Conservation (phyloP, 1,140 invertebrate genomes). For the Drosophila mayri region DNA sequence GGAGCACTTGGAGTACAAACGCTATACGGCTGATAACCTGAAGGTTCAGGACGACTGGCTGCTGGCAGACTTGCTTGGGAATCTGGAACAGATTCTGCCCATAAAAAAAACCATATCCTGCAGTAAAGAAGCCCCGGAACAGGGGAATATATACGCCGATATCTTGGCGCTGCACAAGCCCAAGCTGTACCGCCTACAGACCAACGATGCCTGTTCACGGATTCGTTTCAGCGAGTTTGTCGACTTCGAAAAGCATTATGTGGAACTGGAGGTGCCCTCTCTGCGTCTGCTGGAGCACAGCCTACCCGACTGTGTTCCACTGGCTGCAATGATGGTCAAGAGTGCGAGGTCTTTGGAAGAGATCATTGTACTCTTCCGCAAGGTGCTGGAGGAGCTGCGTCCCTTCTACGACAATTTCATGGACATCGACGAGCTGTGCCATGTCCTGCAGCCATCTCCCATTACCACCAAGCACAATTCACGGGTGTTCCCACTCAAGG, state of each 20-base stretch:
- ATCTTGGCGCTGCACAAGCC: slow-evolving; percentile 59
- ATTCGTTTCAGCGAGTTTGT: slow-evolving; percentile 63
- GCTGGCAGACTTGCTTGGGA: slow-evolving; percentile 46
- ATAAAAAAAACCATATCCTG: background rate
- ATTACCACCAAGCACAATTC: slow-evolving; percentile 70
- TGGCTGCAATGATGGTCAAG: slow-evolving; percentile 51
- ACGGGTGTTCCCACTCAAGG: slow-evolving; percentile 69
- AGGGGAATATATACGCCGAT: slow-evolving; percentile 60
- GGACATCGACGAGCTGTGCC: slow-evolving; percentile 78
- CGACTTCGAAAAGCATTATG: slow-evolving; percentile 59
- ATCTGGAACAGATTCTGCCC: slow-evolving; percentile 34
- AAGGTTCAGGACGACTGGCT: slow-evolving; percentile 34
- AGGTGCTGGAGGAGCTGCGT: slow-evolving; percentile 67
- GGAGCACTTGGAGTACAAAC: slow-evolving; percentile 56
- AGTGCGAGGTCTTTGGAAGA: slow-evolving; percentile 31
- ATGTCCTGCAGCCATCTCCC: slow-evolving; percentile 70
- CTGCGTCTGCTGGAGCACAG: slow-evolving; percentile 64
- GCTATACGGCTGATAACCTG: slow-evolving; percentile 31
- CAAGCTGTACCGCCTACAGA: slow-evolving; percentile 53
- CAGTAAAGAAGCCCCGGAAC: background rate
- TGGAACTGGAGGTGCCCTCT: slow-evolving; percentile 64
- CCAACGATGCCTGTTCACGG: slow-evolving; percentile 46
- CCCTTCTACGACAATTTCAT: slow-evolving; percentile 73
- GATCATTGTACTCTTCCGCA: slow-evolving; percentile 53
- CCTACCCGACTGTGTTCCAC: slow-evolving; percentile 61